Percentiles rank a stretch among this genome's conserved stretches.
Evolutionary conservation across 2,113 vertebrate species (phyloP).

Genomic region (Oxygymnocypris stewartii): DNA sequence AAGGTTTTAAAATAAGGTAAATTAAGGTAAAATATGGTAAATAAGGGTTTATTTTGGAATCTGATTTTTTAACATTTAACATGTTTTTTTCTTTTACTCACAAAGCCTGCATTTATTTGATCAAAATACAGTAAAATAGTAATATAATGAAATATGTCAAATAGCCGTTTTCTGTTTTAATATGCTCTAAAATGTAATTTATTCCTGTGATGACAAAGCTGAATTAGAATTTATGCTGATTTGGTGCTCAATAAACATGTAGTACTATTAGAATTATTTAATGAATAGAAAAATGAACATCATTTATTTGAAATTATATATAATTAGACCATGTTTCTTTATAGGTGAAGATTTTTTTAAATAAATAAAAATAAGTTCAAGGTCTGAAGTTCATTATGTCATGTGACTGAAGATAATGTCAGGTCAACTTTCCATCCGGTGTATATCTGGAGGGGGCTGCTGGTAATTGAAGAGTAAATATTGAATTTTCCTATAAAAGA

Average conservation of each 20-base stretch:
- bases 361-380: neutral
- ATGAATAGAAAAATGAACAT: neutral
- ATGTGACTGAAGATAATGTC: neutral
- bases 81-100: neutral
- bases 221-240: neutral
- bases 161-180: neutral
- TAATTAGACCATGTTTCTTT: neutral
- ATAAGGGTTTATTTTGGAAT: no score
- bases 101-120: neutral
- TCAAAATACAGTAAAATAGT: neutral
- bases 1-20: no score
- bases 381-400: constrained; percentile 1
- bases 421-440: neutral
- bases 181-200: neutral
- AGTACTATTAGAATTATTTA: neutral
- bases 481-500: constrained; percentile 65
- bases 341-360: neutral
- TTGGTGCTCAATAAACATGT: neutral
- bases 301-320: neutral
- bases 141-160: neutral
- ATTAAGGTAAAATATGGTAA: no score
- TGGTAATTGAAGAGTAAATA: constrained; percentile 68
- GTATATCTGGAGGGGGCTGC: neutral
- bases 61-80: no score
- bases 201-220: neutral